Base-by-base conservation (phyloP, 2,797 vertebrate species). In the Craterocephalus amniculus region DNA sequence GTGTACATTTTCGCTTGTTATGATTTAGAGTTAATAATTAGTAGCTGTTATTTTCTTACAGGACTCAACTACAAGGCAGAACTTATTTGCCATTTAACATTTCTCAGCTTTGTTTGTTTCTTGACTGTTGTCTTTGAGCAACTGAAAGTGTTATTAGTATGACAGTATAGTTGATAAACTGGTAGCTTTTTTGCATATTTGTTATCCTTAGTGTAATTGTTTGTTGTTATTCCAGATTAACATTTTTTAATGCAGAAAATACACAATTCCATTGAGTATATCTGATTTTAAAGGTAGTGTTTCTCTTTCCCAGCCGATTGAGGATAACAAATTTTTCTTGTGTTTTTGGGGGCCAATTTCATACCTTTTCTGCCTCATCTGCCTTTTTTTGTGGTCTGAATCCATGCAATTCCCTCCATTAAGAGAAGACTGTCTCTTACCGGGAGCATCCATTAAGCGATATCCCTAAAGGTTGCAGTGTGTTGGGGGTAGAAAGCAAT, bases 371-470 rank as follows among this genome's bases (percentile, higher is more conserved):
- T 61, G 20, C 38, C 49, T 36, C 48, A 58, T 71, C 18, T 77
- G 40, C 54, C 70, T 22, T 22, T 35, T 49, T 70, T 18, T 66
- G 56, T 64, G 22, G 22, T 67, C 22, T 70, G 8, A 51, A 61
- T 75, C 52, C 57, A 38, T 16, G 0, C 1, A 24, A 4, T 73
- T 72, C 43, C 5, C 6, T 76, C 34, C 67, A 78, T 73, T 75
- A 80, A 73, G 52, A 1, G 51, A 31, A 73, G 27, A 31, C 24
- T 2, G 57, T 48, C 45, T 81, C 16, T 58, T 62, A 71, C 49
- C 10, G 1, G 38, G 36, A 79, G 79, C 70, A 12, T 11, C 78
- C 80, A 80, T 87, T 85, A 78, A 68, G 43, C 12, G 64, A 8
- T 11, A 65, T 62, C 31, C 62, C 55, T 67, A 67, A 31, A 73